Base-by-base conservation (phyloP, 2,797 vertebrate genomes). In the Alcedo quadribrachys region DNA sequence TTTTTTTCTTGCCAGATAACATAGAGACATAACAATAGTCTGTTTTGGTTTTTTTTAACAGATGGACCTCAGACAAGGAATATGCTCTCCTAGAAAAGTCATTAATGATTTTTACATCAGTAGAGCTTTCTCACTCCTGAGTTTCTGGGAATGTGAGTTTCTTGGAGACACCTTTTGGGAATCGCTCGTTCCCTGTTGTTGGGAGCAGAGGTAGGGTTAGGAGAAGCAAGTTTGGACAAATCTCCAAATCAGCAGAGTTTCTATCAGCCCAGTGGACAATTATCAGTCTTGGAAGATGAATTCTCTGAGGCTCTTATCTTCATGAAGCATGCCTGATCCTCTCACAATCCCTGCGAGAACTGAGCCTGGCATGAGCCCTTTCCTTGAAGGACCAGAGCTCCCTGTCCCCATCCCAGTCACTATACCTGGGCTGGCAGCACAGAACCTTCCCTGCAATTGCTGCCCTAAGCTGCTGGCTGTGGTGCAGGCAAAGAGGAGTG, bases 401-500 rank as follows among this genome's bases (percentile, higher is more conserved):
- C 42, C 22, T 48, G 32, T 54, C 60, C 37, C 37, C 11, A 12
- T 40, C 6, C 48, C 8, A 22, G 11, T 53, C 28, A 35, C 19
- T 0, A 0, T 61, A 20, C 12, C 19, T 11, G 5, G 18, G 19
- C 50, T 2, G 3, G 32, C 50, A 94, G 25, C 25, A 35, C 0
- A 0, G 0, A 1, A 48, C 3, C 13, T 55, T 60, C n/a, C 32
- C 28, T 50, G 66, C 50, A 60, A 10, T 74, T 2, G 14, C 45
- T 53, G 21, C 24, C 70, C 30, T 70, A 27, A 80, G 80, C 68
- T 74, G n/a, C 25, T 75, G 62, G 48, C 32, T 1, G 0, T 25
- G 43, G 18, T 69, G 61, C n/a, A 63, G 35, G n/a, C 25, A 77
- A 55, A 70, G 65, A 43, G 8, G 3, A 80, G 15, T 8, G 46